Percentiles rank a stretch among this genome's conserved stretches.
Conservation (phyloP, 37 sponge, comb jelly and placozoan genomes). For the Tethya wilhelma region DNA sequence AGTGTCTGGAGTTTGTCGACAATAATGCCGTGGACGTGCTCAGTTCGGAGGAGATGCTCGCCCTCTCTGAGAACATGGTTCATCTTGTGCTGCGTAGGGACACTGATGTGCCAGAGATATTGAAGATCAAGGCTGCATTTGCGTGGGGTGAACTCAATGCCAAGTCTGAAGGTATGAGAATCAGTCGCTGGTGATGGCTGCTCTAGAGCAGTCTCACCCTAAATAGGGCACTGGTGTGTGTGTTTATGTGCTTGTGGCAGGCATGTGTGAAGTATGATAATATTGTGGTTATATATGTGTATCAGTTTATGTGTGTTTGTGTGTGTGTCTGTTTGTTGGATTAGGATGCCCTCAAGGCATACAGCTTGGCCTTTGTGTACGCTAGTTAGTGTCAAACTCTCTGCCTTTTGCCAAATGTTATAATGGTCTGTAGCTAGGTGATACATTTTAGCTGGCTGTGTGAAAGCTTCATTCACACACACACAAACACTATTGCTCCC, state of each 20-base stretch:
- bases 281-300: not conserved
- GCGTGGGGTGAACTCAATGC: conserved; percentile 86
- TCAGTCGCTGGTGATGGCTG: no score
- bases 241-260: not conserved
- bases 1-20: conserved; percentile 82
- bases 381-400: no score
- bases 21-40: conserved; percentile 72
- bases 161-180: conserved; percentile 22
- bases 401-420: no score
- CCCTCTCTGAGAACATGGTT: conserved; percentile 81
- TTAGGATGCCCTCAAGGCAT: no score
- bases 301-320: no score
- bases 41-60: conserved; percentile 46
- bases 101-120: conserved; percentile 52
- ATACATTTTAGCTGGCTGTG: no score
- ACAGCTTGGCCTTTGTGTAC: no score
- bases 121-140: conserved; percentile 93
- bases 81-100: conserved; percentile 69
- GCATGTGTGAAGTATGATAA: not conserved
- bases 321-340: no score
- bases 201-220: no score
- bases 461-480: no score
- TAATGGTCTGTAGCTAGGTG: no score
- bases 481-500: no score
- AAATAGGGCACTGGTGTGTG: not conserved